These are phyloP conservation scores for Anticlea derivata DNA, from an alignment of 2,888 invertebrate genomes.

Conservation along the genomic window DNA sequence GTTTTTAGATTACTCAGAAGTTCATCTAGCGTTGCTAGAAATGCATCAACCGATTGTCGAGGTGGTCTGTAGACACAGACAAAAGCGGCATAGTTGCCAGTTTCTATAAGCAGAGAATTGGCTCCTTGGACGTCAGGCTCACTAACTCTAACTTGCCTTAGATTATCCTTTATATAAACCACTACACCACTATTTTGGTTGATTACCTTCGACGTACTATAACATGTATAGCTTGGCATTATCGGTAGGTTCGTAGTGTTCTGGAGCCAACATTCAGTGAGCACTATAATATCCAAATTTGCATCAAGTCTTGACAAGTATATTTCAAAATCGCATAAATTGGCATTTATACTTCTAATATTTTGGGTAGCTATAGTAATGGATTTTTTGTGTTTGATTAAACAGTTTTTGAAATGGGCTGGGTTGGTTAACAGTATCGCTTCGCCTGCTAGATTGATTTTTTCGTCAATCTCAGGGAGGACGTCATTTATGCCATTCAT, in stretches of 20 bases:
- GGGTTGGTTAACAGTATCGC: no score
- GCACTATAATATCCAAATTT: slow-evolving; percentile 34
- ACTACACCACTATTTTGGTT: slow-evolving; percentile 40
- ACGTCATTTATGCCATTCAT: no score
- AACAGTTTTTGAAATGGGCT: no score
- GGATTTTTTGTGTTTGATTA: no score
- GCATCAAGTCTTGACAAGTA: slow-evolving; percentile 24
- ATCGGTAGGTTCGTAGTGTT: slow-evolving; percentile 24
- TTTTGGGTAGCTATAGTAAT: slow-evolving; percentile 36
- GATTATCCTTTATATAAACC: slow-evolving; percentile 24
- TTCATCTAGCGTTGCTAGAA: no score
- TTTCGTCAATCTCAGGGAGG: no score
- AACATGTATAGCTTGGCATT: slow-evolving; percentile 25
- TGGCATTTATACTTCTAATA: slow-evolving; percentile 35
- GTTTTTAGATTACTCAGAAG: no score
- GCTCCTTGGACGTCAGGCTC: slow-evolving; percentile 30
- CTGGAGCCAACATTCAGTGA: slow-evolving; percentile 37
- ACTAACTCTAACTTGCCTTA: background rate
- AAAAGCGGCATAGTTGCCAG: slow-evolving; percentile 3
- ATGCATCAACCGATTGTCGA: no score
- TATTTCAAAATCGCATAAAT: slow-evolving; percentile 26
- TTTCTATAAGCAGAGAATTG: slow-evolving; percentile 29
- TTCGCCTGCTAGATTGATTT: no score
- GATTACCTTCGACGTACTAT: slow-evolving; percentile 18
- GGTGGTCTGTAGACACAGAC: no score